Evolutionary conservation across 2,888 invertebrate genomes (phyloP), one percentile per base, ranked within the genome.

Genomic region (Neoscelio sp.): DNA sequence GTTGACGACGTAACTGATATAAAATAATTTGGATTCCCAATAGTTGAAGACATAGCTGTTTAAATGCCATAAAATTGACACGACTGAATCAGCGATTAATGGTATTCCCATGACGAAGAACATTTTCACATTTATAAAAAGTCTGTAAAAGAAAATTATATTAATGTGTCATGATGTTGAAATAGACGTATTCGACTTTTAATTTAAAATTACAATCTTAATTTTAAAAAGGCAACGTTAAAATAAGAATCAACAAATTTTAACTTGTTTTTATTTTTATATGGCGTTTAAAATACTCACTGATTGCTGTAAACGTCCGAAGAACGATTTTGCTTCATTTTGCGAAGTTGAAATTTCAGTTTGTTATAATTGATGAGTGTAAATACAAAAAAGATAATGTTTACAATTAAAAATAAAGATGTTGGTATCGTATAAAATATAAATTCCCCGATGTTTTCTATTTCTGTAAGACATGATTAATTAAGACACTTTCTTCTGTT

Each of bases 91-190:
- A 1, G 15, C 15, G n/a, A 64, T 2, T 2, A 50, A 5, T 0
- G 64, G 64, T 6, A 64, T 3, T 28, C 64, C 64, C 64, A 64
- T 64, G 0, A 64, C 6, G 28, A 64, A 64, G 2, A 50, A 28
- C 4, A 64, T 7, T 40, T 50, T 50, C 12, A 64, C 0, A 18
- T 50, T 64, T 1, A 15, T 50, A 23, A 23, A 23, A n/a, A 64
- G 18, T 28, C 64, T 64, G 28, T 12, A 60, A 60, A n/a, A n/a
- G n/a, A n/a, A n/a, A n/a, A n/a, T n/a, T n/a, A n/a, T n/a, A n/a
- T n/a, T n/a, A n/a, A n/a, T n/a, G n/a, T n/a, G n/a, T n/a, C n/a
- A n/a, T n/a, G n/a, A n/a, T n/a, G n/a, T n/a, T n/a, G n/a, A n/a
- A n/a, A n/a, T n/a, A n/a, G n/a, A n/a, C n/a, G n/a, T n/a, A n/a